Evolutionary conservation across 1,140 invertebrate species (phyloP).

Genomic region (Drosophila bipectinata): DNA sequence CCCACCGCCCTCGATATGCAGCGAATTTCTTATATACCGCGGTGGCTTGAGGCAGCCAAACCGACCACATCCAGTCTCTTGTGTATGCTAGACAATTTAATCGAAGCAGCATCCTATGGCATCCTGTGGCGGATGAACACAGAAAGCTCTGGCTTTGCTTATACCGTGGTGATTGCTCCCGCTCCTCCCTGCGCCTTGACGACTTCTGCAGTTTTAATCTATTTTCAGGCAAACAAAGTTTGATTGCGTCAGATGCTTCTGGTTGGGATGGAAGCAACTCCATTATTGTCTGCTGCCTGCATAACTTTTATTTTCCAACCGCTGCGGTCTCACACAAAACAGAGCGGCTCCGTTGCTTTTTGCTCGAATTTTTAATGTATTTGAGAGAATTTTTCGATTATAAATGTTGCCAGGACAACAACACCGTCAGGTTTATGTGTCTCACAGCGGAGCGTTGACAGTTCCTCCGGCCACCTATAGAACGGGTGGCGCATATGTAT

Average conservation of each 20-base stretch:
- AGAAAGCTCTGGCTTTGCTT: conserved; percentile 8
- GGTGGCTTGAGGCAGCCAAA: background rate
- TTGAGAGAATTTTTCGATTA: conserved; percentile 60
- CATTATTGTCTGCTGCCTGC: conserved; percentile 4
- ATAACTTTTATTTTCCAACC: conserved; percentile 26
- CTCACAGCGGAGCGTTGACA: conserved; percentile 3
- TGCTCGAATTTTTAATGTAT: conserved; percentile 29
- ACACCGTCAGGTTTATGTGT: conserved; percentile 7
- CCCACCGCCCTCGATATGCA: background rate
- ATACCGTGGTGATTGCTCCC: background rate
- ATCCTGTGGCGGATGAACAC: conserved; percentile 10
- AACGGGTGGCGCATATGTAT: too few relatives aligned
- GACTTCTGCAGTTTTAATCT: conserved; percentile 51
- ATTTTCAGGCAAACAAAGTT: conserved; percentile 49
- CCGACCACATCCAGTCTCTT: conserved; percentile 37
- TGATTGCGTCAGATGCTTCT: conserved; percentile 36
- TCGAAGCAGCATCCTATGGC: conserved; percentile 25
- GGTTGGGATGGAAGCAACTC: background rate
- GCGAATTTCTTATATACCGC: background rate
- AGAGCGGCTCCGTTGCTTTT: background rate
- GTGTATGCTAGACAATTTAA: conserved; percentile 37
- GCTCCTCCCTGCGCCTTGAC: conserved; percentile 26
- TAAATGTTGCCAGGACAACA: conserved; percentile 37
- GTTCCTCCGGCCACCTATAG: background rate
- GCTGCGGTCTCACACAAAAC: background rate